These are phyloP conservation scores for Ypsolopha scabrella DNA, from an alignment of 2,888 invertebrate genomes.

Conservation along the genomic window DNA sequence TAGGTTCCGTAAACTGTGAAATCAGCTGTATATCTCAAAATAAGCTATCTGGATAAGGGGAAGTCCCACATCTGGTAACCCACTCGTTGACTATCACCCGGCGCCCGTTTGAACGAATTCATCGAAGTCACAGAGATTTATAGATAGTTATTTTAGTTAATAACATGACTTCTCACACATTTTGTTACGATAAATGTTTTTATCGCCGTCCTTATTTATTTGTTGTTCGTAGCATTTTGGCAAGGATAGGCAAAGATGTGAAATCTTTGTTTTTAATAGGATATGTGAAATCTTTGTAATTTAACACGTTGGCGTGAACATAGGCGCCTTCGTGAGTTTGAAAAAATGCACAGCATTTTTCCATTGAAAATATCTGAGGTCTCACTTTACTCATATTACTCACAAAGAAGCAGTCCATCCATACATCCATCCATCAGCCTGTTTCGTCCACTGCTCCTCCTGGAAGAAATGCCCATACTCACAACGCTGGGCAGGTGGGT, in stretches of 20 bases:
- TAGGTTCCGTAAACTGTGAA: no score
- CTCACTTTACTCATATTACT: no score
- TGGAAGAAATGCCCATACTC: no score
- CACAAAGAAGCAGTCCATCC: no score
- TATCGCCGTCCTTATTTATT: slow-evolving; percentile 10
- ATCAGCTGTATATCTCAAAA: no score
- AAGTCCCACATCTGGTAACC: slow-evolving; percentile 45
- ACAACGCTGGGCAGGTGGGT: no score
- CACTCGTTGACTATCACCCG: slow-evolving; percentile 6
- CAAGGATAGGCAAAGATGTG: not conserved
- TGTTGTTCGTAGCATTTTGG: not conserved
- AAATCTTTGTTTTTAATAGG: not conserved
- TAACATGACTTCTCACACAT: slow-evolving; percentile 41
- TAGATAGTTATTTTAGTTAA: slow-evolving; percentile 39
- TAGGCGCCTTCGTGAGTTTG: no score
- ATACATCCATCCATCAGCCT: no score
- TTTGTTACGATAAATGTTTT: slow-evolving; percentile 37
- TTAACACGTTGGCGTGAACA: no score
- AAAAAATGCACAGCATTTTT: no score
- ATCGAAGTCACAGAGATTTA: slow-evolving; percentile 55
- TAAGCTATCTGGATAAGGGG: slow-evolving; percentile 8
- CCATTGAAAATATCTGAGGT: no score
- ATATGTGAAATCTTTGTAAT: not conserved
- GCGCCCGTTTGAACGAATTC: slow-evolving; percentile 44
- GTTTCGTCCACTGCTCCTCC: no score